Evolutionary conservation across 2,113 vertebrate genomes (phyloP), one percentile per base, ranked within the genome.

Genomic region (Dipodomys stephensi): DNA sequence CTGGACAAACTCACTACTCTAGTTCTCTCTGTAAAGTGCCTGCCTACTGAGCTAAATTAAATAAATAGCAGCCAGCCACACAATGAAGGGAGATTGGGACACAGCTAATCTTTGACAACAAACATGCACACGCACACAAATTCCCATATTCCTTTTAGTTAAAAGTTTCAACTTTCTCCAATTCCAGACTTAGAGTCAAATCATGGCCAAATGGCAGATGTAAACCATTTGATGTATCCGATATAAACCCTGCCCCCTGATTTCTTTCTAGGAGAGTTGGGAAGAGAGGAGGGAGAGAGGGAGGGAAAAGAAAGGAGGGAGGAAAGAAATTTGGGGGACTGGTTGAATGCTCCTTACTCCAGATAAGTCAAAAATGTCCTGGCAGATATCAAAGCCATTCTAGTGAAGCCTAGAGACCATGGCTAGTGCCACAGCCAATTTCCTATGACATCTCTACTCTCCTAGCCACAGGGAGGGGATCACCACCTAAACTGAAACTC

Each of bases 1-100:
- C 94, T 95, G 83, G 87, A 94, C 71, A 91, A 92, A 95, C 79
- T 95, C 81, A 92, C n/a, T 90, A 76, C 35, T 95, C 44, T 88
- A 23, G 22, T 90, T 93, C 79, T 89, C 67, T 89, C 67, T 73
- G 73, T 22, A 77, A 88, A 92, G 81, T 27, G 53, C 87, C 76
- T 68, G 64, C 87, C 71, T 92, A 84, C 13, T 46, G 72, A 96
- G 39, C 46, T 90, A 90, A 78, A 87, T 90, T 77, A 96, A 92
- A 86, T 94, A 96, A 96, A 91, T 60, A 96, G 23, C 68, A 68
- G 62, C 69, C 82, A 77, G 83, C 81, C 23, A 53, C 13, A 91
- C 71, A 88, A 77, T 28, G 78, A 92, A 23, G 22, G 16, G 25
- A 71, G 27, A 83, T 60, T 76, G 23, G 72, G 65, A 67, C 28